These are phyloP conservation scores for Palloptera scutellata DNA, from an alignment of 2,888 invertebrate species.

Conservation along the genomic window DNA sequence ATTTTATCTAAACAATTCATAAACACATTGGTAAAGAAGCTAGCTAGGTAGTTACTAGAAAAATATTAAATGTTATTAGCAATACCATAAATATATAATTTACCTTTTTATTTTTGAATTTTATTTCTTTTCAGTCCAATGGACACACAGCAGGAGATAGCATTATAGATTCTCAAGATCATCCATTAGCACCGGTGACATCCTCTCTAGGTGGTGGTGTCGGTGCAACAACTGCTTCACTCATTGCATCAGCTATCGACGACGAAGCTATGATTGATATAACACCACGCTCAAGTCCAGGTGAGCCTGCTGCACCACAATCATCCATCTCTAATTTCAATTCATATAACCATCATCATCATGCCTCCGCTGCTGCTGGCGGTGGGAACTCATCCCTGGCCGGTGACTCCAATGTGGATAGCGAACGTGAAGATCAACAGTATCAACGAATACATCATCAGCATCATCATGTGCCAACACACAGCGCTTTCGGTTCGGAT, in stretches of 20 bases:
- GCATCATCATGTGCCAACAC: constrained; percentile 61
- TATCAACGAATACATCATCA: constrained; percentile 43
- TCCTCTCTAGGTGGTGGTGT: constrained; percentile 20
- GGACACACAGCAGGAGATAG: constrained; percentile 49
- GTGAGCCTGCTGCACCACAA: constrained; percentile 48
- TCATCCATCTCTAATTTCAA: constrained; percentile 41
- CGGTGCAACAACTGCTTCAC: constrained; percentile 51
- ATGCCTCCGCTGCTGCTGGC: too few relatives aligned
- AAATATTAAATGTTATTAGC: too few relatives aligned
- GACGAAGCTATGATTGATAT: constrained; percentile 75
- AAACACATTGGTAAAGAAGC: too few relatives aligned
- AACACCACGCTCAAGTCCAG: constrained; percentile 66
- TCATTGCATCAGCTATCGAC: constrained; percentile 61
- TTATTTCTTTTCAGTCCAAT: constrained; percentile 53
- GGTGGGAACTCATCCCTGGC: constrained; percentile 33
- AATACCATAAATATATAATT: background rate
- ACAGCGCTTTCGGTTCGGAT: constrained; percentile 61
- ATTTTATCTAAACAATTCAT: too few relatives aligned
- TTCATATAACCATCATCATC: constrained; percentile 40
- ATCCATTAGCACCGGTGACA: constrained; percentile 52
- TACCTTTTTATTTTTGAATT: background rate
- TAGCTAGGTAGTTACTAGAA: too few relatives aligned
- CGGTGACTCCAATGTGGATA: constrained; percentile 57
- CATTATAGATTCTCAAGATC: constrained; percentile 45
- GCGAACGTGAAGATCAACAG: constrained; percentile 47